These are phyloP conservation scores for Synanthedon andrenaeformis DNA, from an alignment of 2,888 invertebrate genomes.

Conservation along the genomic window DNA sequence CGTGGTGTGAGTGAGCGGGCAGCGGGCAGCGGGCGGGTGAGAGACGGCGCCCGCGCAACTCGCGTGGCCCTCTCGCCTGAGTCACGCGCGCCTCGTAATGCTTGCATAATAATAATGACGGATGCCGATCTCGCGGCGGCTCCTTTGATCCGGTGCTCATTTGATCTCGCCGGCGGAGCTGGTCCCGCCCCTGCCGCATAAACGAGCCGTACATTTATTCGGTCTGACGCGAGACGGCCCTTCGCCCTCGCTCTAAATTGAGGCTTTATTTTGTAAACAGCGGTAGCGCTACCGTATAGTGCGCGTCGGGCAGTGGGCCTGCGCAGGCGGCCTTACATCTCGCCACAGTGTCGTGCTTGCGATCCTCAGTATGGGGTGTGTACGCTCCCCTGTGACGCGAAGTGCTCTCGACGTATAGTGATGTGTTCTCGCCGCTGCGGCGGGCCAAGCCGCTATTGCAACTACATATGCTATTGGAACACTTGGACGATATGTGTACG, in stretches of 20 bases:
- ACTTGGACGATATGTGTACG: constrained; percentile 61
- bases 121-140: constrained; percentile 71
- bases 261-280: constrained; percentile 69
- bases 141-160: constrained; percentile 65
- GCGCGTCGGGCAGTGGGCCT: constrained; percentile 20
- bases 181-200: constrained; percentile 31
- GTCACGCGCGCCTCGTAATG: constrained; percentile 70
- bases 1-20: constrained; percentile 18
- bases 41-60: constrained; percentile 56
- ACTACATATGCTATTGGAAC: constrained; percentile 29
- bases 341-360: constrained; percentile 35
- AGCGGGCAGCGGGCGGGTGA: constrained; percentile 22
- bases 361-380: constrained; percentile 59
- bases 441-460: constrained; percentile 12
- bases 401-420: constrained; percentile 15
- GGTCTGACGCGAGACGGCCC: constrained; percentile 62
- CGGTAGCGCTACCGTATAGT: constrained; percentile 53
- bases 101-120: constrained; percentile 72
- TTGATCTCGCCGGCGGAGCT: constrained; percentile 67
- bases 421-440: constrained; percentile 22
- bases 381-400: constrained; percentile 20
- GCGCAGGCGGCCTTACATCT: constrained; percentile 6
- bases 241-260: constrained; percentile 67
- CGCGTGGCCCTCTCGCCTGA: constrained; percentile 68
- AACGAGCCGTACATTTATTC: constrained; percentile 60